Base-by-base conservation (phyloP, 1,140 invertebrate species). In the Formica exsecta region DNA sequence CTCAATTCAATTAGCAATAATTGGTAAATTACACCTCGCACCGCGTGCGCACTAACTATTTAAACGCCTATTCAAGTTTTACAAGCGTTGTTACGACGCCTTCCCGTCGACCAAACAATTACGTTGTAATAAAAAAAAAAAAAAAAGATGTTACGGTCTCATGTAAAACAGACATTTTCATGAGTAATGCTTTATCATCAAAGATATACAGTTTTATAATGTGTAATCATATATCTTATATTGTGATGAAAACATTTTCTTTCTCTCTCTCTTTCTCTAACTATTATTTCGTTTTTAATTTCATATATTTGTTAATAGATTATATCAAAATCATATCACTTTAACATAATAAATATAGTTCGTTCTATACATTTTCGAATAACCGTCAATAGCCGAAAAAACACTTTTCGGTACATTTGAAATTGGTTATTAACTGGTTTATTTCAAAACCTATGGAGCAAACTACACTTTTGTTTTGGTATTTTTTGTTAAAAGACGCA, bases 1-100 rank as follows among this genome's bases (percentile, higher is more conserved):
- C 54, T 54, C 87, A 61, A 89, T 90, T 90, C 89, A 89, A 90
- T 90, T 90, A 87, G 85, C 85, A 74, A 87, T 89, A 90, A 90
- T 89, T 89, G 89, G 88, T 29, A 74, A 90, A 90, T 89, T 87
- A 87, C 57, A 87, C 25, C 32, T 22, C 48, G 54, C 13, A 65
- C 48, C 61, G 68, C 74, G 36, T 44, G 38, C 81, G 62, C 44
- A 38, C 74, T 75, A 51, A 71, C 57, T 38, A 68, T 38, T 77
- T 85, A 62, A 65, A n/a, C 29, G 19, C 57, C 25, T 66, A 54
- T 80, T 70, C 41, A 59, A 54, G 70, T 66, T 61, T 65, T 70
- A 48, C 22, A 65, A 38, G 38, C 65, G 38, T 16, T 59, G 29
- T 87, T 73, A 73, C 8, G 41, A 64, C 54, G 38, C 29, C 25